These are phyloP conservation scores for Parapsyche elsis DNA, from an alignment of 1,140 invertebrate genomes.

Conservation along the genomic window DNA sequence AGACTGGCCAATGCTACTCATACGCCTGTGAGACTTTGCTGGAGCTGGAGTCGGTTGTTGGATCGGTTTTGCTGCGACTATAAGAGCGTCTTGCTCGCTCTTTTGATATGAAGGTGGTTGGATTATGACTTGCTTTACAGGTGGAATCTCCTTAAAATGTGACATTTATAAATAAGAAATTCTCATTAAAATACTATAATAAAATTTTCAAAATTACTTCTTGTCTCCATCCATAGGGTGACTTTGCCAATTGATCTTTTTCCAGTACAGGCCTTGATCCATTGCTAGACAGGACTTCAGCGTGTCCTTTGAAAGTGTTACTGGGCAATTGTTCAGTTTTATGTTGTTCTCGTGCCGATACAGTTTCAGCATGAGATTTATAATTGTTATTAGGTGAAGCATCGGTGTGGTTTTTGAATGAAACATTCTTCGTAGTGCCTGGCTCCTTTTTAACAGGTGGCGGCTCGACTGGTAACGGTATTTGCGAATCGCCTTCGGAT, in stretches of 20 bases:
- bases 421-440: slow-evolving; percentile 65
- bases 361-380: slow-evolving; percentile 23
- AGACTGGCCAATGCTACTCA: slow-evolving; percentile 61
- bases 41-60: slow-evolving; percentile 59
- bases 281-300: slow-evolving; percentile 55
- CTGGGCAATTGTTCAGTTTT: slow-evolving; percentile 30
- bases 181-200: slow-evolving; percentile 3
- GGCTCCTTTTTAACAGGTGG: slow-evolving; percentile 59
- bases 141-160: slow-evolving; percentile 13
- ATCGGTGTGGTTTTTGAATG: slow-evolving; percentile 67
- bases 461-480: neutral
- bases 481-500: slow-evolving; percentile 51
- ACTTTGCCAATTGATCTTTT: slow-evolving; percentile 65
- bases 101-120: slow-evolving; percentile 58
- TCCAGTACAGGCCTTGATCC: slow-evolving; percentile 61
- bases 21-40: slow-evolving; percentile 59
- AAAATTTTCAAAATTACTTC: slow-evolving; percentile 58
- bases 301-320: slow-evolving; percentile 51
- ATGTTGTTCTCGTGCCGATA: neutral
- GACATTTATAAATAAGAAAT: neutral
- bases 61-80: slow-evolving; percentile 60
- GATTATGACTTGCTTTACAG: slow-evolving; percentile 57
- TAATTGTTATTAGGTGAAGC: slow-evolving; percentile 60
- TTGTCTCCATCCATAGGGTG: slow-evolving; percentile 65
- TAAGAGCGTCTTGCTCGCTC: slow-evolving; percentile 59